Percentiles rank a stretch among this genome's conserved stretches.
These are phyloP conservation scores for Diplolepis rosae DNA, from an alignment of 2,888 invertebrate genomes.

Conservation along the genomic window DNA sequence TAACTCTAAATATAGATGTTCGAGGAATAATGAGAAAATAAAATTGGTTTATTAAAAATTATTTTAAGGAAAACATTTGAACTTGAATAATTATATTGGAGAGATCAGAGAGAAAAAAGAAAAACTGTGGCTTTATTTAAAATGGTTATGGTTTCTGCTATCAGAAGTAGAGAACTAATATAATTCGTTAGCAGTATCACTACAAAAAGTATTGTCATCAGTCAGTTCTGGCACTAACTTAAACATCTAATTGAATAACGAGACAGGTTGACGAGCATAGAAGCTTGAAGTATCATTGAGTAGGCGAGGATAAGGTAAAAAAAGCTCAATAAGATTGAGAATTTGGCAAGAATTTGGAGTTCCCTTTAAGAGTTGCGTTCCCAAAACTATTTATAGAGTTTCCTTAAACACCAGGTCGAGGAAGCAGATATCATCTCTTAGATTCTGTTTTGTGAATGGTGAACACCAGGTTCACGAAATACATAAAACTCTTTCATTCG, in stretches of 20 bases:
- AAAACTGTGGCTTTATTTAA: background rate
- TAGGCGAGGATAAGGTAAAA: slow-evolving; percentile 3
- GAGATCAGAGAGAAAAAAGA: background rate
- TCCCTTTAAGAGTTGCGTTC: too few species aligned
- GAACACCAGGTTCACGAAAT: too few species aligned
- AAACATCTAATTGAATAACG: slow-evolving; percentile 22
- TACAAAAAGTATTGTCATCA: slow-evolving; percentile 16
- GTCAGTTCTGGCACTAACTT: slow-evolving; percentile 19
- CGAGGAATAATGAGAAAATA: too few species aligned
- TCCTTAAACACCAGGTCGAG: background rate
- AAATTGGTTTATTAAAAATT: too few species aligned
- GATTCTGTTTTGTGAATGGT: too few species aligned
- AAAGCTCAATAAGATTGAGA: background rate
- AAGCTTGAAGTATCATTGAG: slow-evolving; percentile 13
- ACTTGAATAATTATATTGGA: too few species aligned
- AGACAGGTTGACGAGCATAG: slow-evolving; percentile 20
- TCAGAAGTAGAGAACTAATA: background rate
- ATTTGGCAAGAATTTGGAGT: too few species aligned
- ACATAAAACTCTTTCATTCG: too few species aligned
- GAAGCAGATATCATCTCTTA: too few species aligned
- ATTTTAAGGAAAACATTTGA: too few species aligned
- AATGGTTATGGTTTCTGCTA: background rate
- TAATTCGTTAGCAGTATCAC: background rate
- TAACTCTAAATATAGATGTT: too few species aligned
- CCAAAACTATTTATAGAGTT: background rate